Conservation (phyloP, 1,140 invertebrate genomes). For the Xylocopa sonorina region DNA sequence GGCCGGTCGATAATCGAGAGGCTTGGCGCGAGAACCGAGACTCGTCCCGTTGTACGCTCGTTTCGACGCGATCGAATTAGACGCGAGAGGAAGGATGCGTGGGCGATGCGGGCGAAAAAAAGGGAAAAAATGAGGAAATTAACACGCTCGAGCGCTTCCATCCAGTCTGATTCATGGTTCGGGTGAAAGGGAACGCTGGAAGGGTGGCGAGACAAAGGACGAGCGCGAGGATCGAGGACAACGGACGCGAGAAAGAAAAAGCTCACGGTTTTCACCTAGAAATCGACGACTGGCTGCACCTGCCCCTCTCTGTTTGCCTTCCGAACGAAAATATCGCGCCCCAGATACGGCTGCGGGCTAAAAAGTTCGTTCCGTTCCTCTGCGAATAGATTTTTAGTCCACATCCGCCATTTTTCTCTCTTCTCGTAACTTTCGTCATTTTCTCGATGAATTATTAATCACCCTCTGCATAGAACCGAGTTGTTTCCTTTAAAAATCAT, state of each 20-base stretch:
- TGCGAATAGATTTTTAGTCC: conserved; percentile 2
- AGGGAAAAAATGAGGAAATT: conserved; percentile 8
- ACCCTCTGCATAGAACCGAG: too few relatives aligned
- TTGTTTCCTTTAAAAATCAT: too few relatives aligned
- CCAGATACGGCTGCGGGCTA: conserved; percentile 4
- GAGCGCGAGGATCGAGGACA: neutral
- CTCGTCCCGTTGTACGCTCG: conserved; percentile 27
- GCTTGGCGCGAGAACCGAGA: conserved; percentile 42
- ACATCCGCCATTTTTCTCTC: too few relatives aligned
- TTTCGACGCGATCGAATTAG: conserved; percentile 21
- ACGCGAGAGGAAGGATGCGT: too few relatives aligned
- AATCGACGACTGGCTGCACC: conserved; percentile 16
- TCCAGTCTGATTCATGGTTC: neutral
- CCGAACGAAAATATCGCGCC: conserved; percentile 1
- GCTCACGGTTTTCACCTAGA: neutral
- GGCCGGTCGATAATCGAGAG: conserved; percentile 48
- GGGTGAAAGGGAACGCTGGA: neutral
- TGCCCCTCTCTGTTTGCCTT: conserved; percentile 8
- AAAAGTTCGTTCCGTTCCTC: conserved; percentile 22
- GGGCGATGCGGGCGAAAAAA: too few relatives aligned
- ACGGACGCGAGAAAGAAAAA: neutral
- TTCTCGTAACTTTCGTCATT: too few relatives aligned
- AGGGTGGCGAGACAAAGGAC: too few relatives aligned
- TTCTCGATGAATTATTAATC: too few relatives aligned
- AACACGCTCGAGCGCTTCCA: neutral